Percentiles rank a stretch among this genome's conserved stretches.
Conservation (phyloP, 2,797 vertebrate species). For the Ataeniobius toweri region DNA sequence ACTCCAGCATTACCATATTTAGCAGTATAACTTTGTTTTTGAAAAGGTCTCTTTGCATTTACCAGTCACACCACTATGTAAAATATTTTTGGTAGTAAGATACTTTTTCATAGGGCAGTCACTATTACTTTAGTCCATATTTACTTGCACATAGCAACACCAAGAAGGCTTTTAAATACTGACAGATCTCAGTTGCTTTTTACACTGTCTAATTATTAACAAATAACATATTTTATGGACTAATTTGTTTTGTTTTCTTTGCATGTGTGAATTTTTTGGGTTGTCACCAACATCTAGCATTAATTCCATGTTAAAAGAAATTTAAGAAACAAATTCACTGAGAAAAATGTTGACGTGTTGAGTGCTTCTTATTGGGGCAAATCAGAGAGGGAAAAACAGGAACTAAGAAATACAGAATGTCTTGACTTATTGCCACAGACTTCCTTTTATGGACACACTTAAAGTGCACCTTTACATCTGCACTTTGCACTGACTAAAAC, state of each 20-base stretch:
- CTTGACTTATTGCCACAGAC: constrained; percentile 14
- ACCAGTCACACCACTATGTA: background rate
- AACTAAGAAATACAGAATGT: background rate
- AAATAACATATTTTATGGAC: background rate
- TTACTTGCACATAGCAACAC: background rate
- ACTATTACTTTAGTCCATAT: background rate
- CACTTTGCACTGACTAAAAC: constrained; percentile 20
- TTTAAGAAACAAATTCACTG: background rate
- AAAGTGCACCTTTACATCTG: constrained; percentile 19
- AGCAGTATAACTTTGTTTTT: background rate
- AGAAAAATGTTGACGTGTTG: background rate
- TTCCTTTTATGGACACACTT: constrained; percentile 17
- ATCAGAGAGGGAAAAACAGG: background rate
- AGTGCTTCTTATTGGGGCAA: background rate
- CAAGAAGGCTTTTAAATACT: background rate
- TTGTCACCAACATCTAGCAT: background rate
- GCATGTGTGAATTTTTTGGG: background rate
- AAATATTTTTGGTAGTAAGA: background rate
- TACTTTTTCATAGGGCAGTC: background rate
- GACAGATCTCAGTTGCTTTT: background rate
- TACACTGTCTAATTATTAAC: background rate
- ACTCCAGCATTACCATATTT: background rate
- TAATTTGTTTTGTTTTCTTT: background rate
- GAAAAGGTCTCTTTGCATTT: background rate
- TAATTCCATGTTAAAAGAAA: background rate